phyloP scores from a whole-genome alignment of 2,888 invertebrate species.

The Dioctria rufipes region DNA sequence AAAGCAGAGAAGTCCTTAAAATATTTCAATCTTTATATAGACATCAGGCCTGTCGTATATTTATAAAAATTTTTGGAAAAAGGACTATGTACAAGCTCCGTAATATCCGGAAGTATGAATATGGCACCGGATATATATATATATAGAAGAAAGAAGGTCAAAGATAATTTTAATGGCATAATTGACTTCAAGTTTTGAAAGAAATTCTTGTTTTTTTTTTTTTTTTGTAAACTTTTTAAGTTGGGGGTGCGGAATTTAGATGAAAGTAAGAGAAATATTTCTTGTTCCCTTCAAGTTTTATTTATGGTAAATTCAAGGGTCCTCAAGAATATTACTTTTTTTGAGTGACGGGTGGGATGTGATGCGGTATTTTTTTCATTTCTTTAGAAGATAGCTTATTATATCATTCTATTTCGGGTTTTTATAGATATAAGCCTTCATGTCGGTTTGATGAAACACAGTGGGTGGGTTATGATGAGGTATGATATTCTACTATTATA shows the following conservation, averaged over 20 bases:
- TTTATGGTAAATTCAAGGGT: neutral
- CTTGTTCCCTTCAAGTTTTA: conserved; percentile 4
- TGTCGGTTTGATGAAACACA: too few relatives aligned
- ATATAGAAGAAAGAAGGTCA: neutral
- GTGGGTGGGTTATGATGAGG: too few relatives aligned
- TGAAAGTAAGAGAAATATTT: neutral
- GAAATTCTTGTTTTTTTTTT: neutral
- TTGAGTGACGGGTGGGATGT: too few relatives aligned
- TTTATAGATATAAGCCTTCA: too few relatives aligned
- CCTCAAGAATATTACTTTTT: too few relatives aligned
- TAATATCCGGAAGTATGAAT: conserved; percentile 12
- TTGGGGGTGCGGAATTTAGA: too few relatives aligned
- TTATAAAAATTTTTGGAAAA: conserved; percentile 27
- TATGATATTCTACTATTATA: too few relatives aligned
- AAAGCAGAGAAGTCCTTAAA: neutral
- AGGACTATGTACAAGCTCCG: conserved; percentile 8
- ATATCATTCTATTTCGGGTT: too few relatives aligned
- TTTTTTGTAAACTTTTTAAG: too few relatives aligned
- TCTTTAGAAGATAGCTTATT: too few relatives aligned
- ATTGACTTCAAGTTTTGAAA: conserved; percentile 26
- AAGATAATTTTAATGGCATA: conserved; percentile 44
- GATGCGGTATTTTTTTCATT: too few relatives aligned
- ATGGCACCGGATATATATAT: neutral
- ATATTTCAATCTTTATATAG: neutral
- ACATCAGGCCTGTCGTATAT: conserved; percentile 1